A percentile compares a stretch with the other conserved stretches of the same genome.
phyloP scores from a whole-genome alignment of 2,888 invertebrate genomes.

The Gymnoscelis rufifasciata region DNA sequence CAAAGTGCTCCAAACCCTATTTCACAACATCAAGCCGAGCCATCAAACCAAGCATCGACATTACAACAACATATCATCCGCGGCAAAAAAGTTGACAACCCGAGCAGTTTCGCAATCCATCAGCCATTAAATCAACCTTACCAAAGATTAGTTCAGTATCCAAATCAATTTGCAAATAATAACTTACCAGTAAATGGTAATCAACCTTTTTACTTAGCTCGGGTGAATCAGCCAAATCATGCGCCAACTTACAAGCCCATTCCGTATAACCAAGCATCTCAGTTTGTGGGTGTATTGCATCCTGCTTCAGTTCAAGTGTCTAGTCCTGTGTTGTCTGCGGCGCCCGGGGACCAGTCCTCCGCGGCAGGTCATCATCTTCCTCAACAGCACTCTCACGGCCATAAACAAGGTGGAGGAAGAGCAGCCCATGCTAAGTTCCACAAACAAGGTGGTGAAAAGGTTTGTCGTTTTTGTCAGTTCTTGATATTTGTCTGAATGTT shows the following conservation, averaged over 20 bases:
- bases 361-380: conserved; percentile 52
- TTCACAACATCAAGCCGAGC: not conserved
- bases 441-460: conserved; percentile 77
- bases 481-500: no score
- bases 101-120: not conserved
- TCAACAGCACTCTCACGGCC: conserved; percentile 50
- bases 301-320: conserved; percentile 21
- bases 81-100: conserved; percentile 16
- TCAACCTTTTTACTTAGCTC: not conserved
- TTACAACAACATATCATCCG: conserved; percentile 34
- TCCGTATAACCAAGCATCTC: not conserved
- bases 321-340: conserved; percentile 22
- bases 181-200: not conserved
- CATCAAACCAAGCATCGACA: conserved; percentile 26
- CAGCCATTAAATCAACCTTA: conserved; percentile 12
- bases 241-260: conserved; percentile 4
- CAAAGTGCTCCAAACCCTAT: not conserved
- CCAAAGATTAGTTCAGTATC: not conserved
- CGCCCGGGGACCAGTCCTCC: conserved; percentile 11
- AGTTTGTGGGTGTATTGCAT: not conserved
- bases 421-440: conserved; percentile 74
- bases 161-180: not conserved
- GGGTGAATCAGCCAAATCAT: conserved; percentile 1
- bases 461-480: conserved; percentile 22
- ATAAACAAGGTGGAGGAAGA: conserved; percentile 75